Percentiles rank a stretch among this genome's conserved stretches.
Conservation (phyloP, 2,113 vertebrate genomes). For the Phodopus roborovskii region DNA sequence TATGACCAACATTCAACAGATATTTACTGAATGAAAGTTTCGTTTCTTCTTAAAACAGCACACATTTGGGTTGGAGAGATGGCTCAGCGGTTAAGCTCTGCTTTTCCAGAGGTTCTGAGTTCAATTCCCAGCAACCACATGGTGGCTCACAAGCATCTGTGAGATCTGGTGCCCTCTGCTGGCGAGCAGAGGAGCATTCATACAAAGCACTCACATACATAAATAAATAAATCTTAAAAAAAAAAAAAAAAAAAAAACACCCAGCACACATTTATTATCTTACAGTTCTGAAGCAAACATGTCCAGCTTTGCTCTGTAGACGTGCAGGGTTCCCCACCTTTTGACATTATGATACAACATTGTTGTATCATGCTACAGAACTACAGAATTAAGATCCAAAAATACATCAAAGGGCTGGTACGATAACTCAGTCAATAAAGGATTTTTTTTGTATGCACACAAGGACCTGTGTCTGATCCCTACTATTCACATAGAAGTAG, state of each 20-base stretch:
- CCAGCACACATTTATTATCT: neutral
- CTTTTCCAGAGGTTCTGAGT: too few species aligned
- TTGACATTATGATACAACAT: neutral
- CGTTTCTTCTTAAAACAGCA: neutral
- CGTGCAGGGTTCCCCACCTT: neutral
- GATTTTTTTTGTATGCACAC: neutral
- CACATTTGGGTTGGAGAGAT: too few species aligned
- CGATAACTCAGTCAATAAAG: neutral
- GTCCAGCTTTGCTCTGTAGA: neutral
- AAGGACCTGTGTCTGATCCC: neutral
- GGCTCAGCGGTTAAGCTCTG: too few species aligned
- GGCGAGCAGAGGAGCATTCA: too few species aligned
- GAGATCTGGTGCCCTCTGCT: too few species aligned
- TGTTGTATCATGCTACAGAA: neutral
- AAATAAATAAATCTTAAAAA: neutral
- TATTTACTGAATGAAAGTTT: neutral
- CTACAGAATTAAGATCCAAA: neutral
- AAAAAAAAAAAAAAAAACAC: too few species aligned
- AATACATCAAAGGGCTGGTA: neutral
- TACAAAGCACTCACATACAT: too few species aligned
- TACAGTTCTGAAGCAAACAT: neutral
- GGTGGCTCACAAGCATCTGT: too few species aligned
- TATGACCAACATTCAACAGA: neutral
- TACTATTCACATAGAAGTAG: neutral
- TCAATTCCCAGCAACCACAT: too few species aligned